Base-by-base conservation (phyloP, 2,888 invertebrate species). In the Hydraecia micacea region DNA sequence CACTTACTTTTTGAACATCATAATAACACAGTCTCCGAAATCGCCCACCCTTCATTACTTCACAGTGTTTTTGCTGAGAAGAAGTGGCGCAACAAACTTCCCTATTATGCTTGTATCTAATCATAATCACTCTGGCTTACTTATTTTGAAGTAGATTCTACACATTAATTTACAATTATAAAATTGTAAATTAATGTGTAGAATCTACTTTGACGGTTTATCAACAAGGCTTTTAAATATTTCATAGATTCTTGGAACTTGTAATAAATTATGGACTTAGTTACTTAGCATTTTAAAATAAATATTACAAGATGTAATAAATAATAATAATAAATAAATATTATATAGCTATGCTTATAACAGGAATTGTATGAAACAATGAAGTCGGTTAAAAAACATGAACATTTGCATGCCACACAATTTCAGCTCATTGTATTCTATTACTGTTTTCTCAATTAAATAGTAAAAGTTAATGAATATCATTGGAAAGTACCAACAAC, bases 241-340 rank as follows among this genome's bases (percentile, higher is more conserved):
- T 70, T 42, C 70, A 71, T 79, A 25, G 70, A 78, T 78, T 78
- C 8, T 1, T 21, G 0, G 65, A 77, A 67, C 28, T 60, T 32
- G 9, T 49, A 39, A 77, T 49, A 77, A 67, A 77, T 77, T 60
- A 60, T 32, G 21, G 36, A 4, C 32, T 25, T 28, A 73, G 21
- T 46, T 32, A 75, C 18, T 13, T 39, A 77, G 13, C 25, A 60
- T 28, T 78, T 49, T 6, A n/a, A 60, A 78, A 60, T 25, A 78
- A 78, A 77, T 49, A 39, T 39, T 58, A 58, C 11, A 25, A 32
- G 8, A 69, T 52, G 42, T 1, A 32, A 28, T 21, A 3, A 36
- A 42, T n/a, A n/a, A n/a, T n/a, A n/a, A 11, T 32, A 21, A 32
- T 25, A n/a, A n/a, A n/a, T n/a, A n/a, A n/a, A n/a, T n/a, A n/a